Evolutionary conservation across 2,888 invertebrate genomes (phyloP).

Genomic region (Chymomyza caudatula): DNA sequence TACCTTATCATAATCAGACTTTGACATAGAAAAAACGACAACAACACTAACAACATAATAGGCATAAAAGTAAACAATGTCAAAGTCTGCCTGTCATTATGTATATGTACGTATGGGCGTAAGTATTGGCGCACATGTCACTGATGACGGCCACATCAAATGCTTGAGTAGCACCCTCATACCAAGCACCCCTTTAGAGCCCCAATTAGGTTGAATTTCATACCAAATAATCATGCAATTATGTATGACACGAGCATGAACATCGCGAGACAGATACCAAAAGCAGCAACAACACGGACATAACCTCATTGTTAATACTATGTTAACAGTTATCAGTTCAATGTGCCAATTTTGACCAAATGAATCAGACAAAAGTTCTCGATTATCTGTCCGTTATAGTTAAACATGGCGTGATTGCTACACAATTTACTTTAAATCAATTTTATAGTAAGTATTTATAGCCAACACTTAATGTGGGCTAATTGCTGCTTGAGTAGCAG

Average conservation of each 20-base stretch:
- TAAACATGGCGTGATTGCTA: background rate
- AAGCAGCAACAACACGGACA: background rate
- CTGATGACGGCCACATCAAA: constrained; percentile 26
- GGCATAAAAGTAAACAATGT: background rate
- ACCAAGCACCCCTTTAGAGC: constrained; percentile 20
- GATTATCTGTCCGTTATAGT: background rate
- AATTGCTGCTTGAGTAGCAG: background rate
- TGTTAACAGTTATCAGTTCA: background rate
- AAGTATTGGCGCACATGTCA: background rate
- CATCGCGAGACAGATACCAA: background rate
- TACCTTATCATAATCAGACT: background rate
- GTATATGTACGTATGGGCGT: background rate
- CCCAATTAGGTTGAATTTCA: constrained; percentile 30
- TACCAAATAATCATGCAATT: constrained; percentile 36
- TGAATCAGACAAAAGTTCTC: background rate
- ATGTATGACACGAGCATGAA: background rate
- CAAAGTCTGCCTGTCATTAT: background rate
- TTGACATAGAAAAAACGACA: background rate
- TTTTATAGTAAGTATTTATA: background rate
- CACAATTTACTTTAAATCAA: background rate
- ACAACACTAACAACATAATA: background rate
- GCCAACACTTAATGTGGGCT: background rate
- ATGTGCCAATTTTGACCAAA: background rate
- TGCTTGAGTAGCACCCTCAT: constrained; percentile 11
- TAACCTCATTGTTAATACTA: background rate